Base-by-base conservation (phyloP, 2,888 invertebrate genomes). In the Scaptomyza polygonia region DNA sequence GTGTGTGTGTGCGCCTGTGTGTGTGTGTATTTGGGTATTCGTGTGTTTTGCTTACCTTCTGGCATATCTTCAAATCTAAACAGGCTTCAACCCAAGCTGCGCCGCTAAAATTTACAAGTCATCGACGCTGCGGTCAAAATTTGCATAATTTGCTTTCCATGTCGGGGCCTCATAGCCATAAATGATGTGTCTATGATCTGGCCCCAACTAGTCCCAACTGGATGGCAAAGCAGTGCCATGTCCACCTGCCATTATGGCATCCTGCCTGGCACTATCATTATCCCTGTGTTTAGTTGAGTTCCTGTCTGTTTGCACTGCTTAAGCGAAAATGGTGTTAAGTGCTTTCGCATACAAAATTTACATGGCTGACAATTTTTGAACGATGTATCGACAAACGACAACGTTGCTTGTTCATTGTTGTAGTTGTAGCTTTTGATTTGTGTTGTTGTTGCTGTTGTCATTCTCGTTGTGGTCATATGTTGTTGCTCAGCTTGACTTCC, bases 281-380 rank as follows among this genome's bases (percentile, higher is more conserved):
- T 61, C 21, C 51, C 54, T 39, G 52, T 55, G 57, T 67, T 67
- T 72, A 77, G 77, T 77, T 67, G 56, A 51, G 68, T 57, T 18
- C 45, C 32, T 45, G 58, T 52, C 59, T 84, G 84, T 88, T 88
- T 84, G 87, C 78, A 59, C 71, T 86, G 87, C 88, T 73, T 84
- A 72, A 88, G 82, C 87, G 88, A 85, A 84, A 85, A 87, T 76
- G 85, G 87, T 85, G 84, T 88, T 85, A 85, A 85, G 88, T 88
- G 84, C 86, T 88, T 88, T 77, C 79, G 82, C 77, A 86, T 88
- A 85, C 83, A 86, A 86, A 86, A 86, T 86, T 79, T 83, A 83
- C 83, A 83, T 83, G 88, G 67, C 75, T 70, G 84, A 77, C 86
- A 83, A 79, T 86, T 83, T 83, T 83, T 86, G 86, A 86, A 83